These are phyloP conservation scores for Nephotettix cincticeps DNA, from an alignment of 1,140 invertebrate species.

Conservation along the genomic window DNA sequence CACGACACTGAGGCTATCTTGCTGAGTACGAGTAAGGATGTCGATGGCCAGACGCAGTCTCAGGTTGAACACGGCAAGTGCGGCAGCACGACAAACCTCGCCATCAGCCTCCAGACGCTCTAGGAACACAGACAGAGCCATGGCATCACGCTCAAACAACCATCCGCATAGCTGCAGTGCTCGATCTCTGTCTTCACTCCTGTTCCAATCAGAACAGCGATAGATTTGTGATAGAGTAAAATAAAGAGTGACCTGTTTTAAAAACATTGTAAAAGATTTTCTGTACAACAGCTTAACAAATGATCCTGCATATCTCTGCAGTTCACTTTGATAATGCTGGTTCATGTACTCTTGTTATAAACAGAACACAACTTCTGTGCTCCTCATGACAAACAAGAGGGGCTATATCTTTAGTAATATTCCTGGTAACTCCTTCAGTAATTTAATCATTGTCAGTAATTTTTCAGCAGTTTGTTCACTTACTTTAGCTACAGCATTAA, in stretches of 20 bases:
- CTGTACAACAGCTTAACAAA: not conserved
- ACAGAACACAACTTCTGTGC: not conserved
- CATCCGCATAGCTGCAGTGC: slow-evolving; percentile 86
- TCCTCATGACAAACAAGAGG: not conserved
- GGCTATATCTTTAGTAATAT: too few species aligned
- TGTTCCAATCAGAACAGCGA: slow-evolving; percentile 42
- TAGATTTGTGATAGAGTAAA: too few species aligned
- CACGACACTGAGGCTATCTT: slow-evolving; percentile 60
- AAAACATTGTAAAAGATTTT: too few species aligned
- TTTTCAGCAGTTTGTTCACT: too few species aligned
- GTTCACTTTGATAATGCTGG: not conserved
- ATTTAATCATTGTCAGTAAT: too few species aligned
- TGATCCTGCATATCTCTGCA: not conserved
- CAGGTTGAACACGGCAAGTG: slow-evolving; percentile 88
- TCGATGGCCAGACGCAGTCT: slow-evolving; percentile 81
- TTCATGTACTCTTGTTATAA: too few species aligned
- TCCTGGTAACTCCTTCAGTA: too few species aligned
- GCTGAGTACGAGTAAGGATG: slow-evolving; percentile 68
- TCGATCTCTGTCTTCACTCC: slow-evolving; percentile 73
- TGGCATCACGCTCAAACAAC: slow-evolving; percentile 67
- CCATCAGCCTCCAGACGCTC: slow-evolving; percentile 31
- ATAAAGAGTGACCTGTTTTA: too few species aligned
- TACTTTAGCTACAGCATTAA: too few species aligned
- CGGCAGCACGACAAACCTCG: slow-evolving; percentile 71
- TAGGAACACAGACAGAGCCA: slow-evolving; percentile 43